Conservation (phyloP, 2,797 vertebrate species). For the Gallirallus australis region DNA sequence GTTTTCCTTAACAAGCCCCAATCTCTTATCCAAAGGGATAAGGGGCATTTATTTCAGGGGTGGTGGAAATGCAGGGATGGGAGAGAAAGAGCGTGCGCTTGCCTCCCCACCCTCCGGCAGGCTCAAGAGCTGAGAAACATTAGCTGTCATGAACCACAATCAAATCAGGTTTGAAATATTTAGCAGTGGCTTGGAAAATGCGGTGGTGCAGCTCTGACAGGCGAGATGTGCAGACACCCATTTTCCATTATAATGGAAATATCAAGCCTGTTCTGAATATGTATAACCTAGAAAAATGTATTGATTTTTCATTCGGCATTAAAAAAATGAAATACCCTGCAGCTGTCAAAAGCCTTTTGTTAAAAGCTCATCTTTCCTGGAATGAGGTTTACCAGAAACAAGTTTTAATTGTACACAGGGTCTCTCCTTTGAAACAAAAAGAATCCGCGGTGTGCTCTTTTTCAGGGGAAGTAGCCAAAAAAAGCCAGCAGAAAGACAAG, state of each 20-base stretch:
- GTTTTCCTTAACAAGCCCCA: slow-evolving; percentile 51
- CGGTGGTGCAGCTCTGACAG: slow-evolving; percentile 94
- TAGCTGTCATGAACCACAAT: slow-evolving; percentile 94
- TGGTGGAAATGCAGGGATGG: slow-evolving; percentile 53
- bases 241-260: slow-evolving; percentile 91
- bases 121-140: slow-evolving; percentile 82
- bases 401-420: slow-evolving; percentile 92
- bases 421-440: slow-evolving; percentile 76
- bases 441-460: not conserved
- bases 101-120: slow-evolving; percentile 72
- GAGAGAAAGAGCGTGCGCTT: slow-evolving; percentile 51
- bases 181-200: slow-evolving; percentile 98
- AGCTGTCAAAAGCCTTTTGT: slow-evolving; percentile 99
- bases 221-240: slow-evolving; percentile 85
- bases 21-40: slow-evolving; percentile 47
- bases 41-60: slow-evolving; percentile 49
- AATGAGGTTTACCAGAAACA: slow-evolving; percentile 90
- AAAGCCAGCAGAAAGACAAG: not conserved
- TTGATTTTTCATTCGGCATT: slow-evolving; percentile 98
- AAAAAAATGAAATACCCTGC: slow-evolving; percentile 97
- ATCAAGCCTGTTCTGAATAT: slow-evolving; percentile 93
- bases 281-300: slow-evolving; percentile 96
- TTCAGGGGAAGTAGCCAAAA: slow-evolving; percentile 44
- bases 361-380: slow-evolving; percentile 96
- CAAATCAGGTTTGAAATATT: slow-evolving; percentile 98